A percentile compares a stretch with the other conserved stretches of the same genome.
phyloP scores from a whole-genome alignment of 1,140 invertebrate species.

The Reticulitermes speratus region DNA sequence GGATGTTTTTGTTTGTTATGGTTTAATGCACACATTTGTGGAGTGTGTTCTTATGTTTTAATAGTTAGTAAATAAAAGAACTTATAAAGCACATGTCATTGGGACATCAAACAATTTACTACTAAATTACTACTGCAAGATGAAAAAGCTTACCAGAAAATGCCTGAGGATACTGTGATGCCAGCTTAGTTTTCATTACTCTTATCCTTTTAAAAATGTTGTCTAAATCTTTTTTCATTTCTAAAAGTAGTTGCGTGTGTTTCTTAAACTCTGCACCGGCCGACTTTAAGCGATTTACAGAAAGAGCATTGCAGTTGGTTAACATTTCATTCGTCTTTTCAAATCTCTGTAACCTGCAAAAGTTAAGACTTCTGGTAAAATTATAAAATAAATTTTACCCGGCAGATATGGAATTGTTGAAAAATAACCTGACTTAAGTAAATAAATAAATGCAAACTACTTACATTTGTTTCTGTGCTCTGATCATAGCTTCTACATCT shows the following conservation, averaged over 20 bases:
- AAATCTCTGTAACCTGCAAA: slow-evolving; percentile 85
- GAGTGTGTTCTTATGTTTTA: too few species aligned
- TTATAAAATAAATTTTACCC: neutral
- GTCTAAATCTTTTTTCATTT: slow-evolving; percentile 65
- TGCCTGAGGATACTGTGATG: slow-evolving; percentile 82
- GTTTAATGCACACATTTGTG: too few species aligned
- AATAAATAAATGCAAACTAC: slow-evolving; percentile 36
- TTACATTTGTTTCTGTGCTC: slow-evolving; percentile 92
- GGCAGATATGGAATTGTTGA: neutral
- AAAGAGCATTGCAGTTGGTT: slow-evolving; percentile 89
- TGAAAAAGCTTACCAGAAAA: slow-evolving; percentile 48
- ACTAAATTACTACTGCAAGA: too few species aligned
- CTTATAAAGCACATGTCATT: too few species aligned
- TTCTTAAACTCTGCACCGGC: slow-evolving; percentile 85
- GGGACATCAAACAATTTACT: too few species aligned
- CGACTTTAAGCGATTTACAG: slow-evolving; percentile 73
- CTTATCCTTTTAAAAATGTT: slow-evolving; percentile 60
- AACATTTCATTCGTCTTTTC: slow-evolving; percentile 98
- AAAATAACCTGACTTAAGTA: neutral
- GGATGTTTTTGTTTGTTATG: too few species aligned
- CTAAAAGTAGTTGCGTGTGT: slow-evolving; percentile 73
- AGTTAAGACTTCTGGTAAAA: slow-evolving; percentile 21
- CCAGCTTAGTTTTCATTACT: slow-evolving; percentile 77
- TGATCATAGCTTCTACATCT: slow-evolving; percentile 85
- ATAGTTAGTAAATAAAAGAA: too few species aligned